Evolutionary conservation across 1,140 invertebrate genomes (phyloP), one percentile per base, ranked within the genome.

Genomic region (Lethrus apterus): DNA sequence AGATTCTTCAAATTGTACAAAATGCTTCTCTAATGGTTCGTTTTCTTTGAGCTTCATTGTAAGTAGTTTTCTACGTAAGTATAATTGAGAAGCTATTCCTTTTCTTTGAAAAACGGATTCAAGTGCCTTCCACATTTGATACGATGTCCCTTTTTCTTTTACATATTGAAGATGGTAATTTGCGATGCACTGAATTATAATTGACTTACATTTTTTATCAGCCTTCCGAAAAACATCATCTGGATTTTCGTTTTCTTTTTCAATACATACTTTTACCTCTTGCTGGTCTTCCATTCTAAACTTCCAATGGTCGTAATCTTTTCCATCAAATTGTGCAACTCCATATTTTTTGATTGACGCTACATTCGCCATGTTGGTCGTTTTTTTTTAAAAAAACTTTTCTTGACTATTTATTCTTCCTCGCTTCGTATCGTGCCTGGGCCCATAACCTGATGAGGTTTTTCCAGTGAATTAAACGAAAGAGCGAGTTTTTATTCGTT

Each of bases 321-420:
- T 20, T n/a, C 43, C 43, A 10, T 33, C 15, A n/a, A 45, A 33
- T 11, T 13, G 18, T 5, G 30, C n/a, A 10, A 34, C 14, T 4
- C 43, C 32, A 4, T 21, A 23, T 34, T 45, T 45, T 35, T 45
- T 19, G n/a, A n/a, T n/a, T n/a, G n/a, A n/a, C n/a, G n/a, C n/a
- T n/a, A n/a, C n/a, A n/a, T n/a, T n/a, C n/a, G n/a, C n/a, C n/a
- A n/a, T n/a, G n/a, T n/a, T n/a, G n/a, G n/a, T n/a, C n/a, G n/a
- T n/a, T n/a, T n/a, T n/a, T n/a, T n/a, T n/a, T n/a, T n/a, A n/a
- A n/a, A n/a, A n/a, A n/a, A n/a, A n/a, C n/a, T n/a, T n/a, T n/a
- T n/a, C n/a, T n/a, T n/a, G n/a, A n/a, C n/a, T n/a, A n/a, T n/a
- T n/a, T n/a, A n/a, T n/a, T n/a, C n/a, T n/a, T n/a, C n/a, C n/a